Conservation (phyloP, 2,113 vertebrate species). For the Abramis brama region DNA sequence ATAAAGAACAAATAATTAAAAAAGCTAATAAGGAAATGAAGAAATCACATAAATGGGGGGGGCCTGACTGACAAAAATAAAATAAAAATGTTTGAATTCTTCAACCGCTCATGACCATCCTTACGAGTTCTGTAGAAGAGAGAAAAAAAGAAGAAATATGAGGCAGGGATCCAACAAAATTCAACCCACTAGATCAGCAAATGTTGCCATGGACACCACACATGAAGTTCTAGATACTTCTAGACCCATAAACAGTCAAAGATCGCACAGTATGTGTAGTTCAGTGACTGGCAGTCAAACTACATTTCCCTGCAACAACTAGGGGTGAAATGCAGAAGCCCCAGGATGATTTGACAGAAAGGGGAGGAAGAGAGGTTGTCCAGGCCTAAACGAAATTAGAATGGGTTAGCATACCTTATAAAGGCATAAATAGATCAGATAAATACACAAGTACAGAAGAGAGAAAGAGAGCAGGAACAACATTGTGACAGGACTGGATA, state of each 20-base stretch:
- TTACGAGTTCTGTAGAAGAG: constrained; percentile 82
- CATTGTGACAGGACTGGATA: constrained; percentile 77
- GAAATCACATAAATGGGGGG: background rate
- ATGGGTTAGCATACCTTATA: constrained; percentile 49
- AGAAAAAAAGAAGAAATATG: background rate
- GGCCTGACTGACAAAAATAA: constrained; percentile 34
- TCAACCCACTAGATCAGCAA: constrained; percentile 20
- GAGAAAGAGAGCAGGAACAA: constrained; percentile 74
- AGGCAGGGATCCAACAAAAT: constrained; percentile 3
- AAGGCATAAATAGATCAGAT: constrained; percentile 29
- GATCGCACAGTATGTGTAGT: background rate
- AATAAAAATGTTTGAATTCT: constrained; percentile 50
- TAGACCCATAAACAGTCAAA: background rate
- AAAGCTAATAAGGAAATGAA: constrained; percentile 9
- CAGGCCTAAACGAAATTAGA: constrained; percentile 48
- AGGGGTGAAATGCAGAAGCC: constrained; percentile 8
- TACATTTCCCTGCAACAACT: constrained; percentile 16
- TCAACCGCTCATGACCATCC: constrained; percentile 92
- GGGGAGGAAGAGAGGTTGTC: constrained; percentile 17
- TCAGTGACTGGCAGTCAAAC: constrained; percentile 20
- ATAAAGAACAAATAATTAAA: constrained; percentile 31
- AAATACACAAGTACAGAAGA: constrained; percentile 62
- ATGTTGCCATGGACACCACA: constrained; percentile 9
- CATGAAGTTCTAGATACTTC: background rate
- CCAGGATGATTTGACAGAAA: constrained; percentile 9